Base-by-base conservation (phyloP, 2,888 invertebrate genomes). In the Chloromyia formosa region DNA sequence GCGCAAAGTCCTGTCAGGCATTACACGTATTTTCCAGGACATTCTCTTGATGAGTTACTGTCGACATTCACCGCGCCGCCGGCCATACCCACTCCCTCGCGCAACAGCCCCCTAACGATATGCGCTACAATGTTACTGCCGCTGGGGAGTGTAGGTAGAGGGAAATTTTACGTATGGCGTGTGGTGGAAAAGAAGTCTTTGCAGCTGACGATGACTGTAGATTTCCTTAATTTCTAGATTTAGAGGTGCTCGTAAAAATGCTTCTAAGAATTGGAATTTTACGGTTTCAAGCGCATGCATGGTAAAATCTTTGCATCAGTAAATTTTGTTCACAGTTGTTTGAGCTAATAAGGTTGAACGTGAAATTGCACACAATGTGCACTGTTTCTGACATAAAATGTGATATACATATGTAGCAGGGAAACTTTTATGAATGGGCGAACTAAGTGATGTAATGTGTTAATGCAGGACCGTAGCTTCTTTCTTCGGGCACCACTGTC, bases 221-320 rank as follows among this genome's bases (percentile, higher is more conserved):
- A 62, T 62, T 62, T 62, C 40, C 62, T 62, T 40, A 62, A 62
- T 62, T 62, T 62, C 62, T 62, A 18, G 35, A 40, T 62, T 40
- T 62, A 16, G 40, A 62, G 40, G 62, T 62, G 35, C 14, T 62
- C 40, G 62, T 62, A 62, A 62, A 62, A 62, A 62, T 1, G 40
- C 40, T 40, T 16, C 16, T 62, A 40, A 62, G 62, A 62, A 62
- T 62, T 62, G 23, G 62, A 62, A 62, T 62, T 62, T 62, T 62
- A 62, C 40, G 62, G 62, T 40, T 62, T 35, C 27, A n/a, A 62
- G 62, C 40, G 62, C 62, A 62, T 62, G 22, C n/a, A 35, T 42
- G 40, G 40, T 62, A 40, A 18, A 27, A 27, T 40, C 5, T 62
- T 40, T 16, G 35, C 62, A 16, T 40, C 62, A 40, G 62, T 62